phyloP scores from a whole-genome alignment of 2,888 invertebrate genomes.

The Euproctis similis region DNA sequence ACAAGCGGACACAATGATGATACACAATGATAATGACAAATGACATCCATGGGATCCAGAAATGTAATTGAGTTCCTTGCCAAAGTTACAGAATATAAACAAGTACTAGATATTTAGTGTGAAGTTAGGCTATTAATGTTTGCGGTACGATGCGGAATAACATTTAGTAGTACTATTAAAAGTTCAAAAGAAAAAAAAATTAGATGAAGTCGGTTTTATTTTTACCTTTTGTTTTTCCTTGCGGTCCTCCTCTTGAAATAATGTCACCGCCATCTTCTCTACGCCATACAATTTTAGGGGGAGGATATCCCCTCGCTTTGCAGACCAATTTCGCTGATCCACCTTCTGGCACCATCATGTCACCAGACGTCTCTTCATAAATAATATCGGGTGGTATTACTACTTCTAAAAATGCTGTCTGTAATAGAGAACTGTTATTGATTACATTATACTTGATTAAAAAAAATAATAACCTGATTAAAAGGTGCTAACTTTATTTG shows the following conservation, averaged over 20 bases:
- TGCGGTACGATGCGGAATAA: no score
- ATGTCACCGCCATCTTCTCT: slow-evolving; percentile 91
- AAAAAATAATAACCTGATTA: background rate
- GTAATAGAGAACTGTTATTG: slow-evolving; percentile 15
- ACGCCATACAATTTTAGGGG: slow-evolving; percentile 89
- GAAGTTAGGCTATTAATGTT: no score
- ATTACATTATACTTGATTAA: background rate
- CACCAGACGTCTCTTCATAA: slow-evolving; percentile 92
- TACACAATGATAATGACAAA: no score
- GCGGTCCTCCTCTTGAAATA: slow-evolving; percentile 82
- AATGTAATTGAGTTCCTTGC: no score
- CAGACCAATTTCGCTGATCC: slow-evolving; percentile 91
- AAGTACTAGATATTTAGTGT: no score
- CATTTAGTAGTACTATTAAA: no score
- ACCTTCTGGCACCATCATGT: slow-evolving; percentile 96
- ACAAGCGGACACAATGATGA: no score
- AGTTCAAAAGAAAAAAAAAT: no score
- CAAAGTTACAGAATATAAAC: no score
- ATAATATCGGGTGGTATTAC: slow-evolving; percentile 94
- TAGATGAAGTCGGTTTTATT: no score
- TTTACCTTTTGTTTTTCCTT: slow-evolving; percentile 83
- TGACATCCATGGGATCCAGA: no score
- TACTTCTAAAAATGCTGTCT: slow-evolving; percentile 92
- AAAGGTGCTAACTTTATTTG: background rate
- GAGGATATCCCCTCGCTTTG: slow-evolving; percentile 89